These are phyloP conservation scores for Xestia xanthographa DNA, from an alignment of 2,888 invertebrate genomes.

Conservation along the genomic window DNA sequence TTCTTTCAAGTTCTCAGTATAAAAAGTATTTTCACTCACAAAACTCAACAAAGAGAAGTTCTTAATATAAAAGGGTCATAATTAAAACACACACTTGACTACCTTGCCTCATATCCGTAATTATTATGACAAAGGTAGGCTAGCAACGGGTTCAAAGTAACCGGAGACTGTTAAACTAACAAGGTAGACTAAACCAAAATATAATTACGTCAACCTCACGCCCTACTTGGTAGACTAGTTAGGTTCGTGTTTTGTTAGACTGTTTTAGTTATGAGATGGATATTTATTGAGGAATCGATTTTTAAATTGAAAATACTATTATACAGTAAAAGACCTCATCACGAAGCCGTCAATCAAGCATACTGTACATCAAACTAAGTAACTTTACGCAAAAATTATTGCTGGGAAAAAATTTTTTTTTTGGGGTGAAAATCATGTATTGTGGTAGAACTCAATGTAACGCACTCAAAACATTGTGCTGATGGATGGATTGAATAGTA, in stretches of 20 bases:
- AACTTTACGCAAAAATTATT: too few relatives aligned
- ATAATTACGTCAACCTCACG: constrained; percentile 47
- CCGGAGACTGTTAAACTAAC: constrained; percentile 50
- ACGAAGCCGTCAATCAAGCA: too few relatives aligned
- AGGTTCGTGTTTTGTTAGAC: constrained; percentile 30
- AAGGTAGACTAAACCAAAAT: constrained; percentile 48
- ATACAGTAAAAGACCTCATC: too few relatives aligned
- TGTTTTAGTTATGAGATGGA: constrained; percentile 27
- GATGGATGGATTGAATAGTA: too few relatives aligned
- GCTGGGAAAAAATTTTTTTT: too few relatives aligned
- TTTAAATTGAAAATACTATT: too few relatives aligned
- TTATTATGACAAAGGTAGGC: constrained; percentile 35
- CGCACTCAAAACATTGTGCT: too few relatives aligned
- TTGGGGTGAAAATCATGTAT: too few relatives aligned
- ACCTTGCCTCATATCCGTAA: constrained; percentile 18
- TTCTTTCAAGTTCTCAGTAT: too few relatives aligned
- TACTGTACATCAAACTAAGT: too few relatives aligned
- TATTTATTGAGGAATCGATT: too few relatives aligned
- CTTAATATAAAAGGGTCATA: background rate
- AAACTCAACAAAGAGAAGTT: background rate
- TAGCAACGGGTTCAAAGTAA: constrained; percentile 49
- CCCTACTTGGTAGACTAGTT: constrained; percentile 29
- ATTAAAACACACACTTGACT: constrained; percentile 22
- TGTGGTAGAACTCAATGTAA: too few relatives aligned
- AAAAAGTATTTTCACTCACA: background rate